A percentile compares a stretch with the other conserved stretches of the same genome.
phyloP scores from a whole-genome alignment of 2,888 invertebrate genomes.

The Acanthosoma haemorrhoidale region DNA sequence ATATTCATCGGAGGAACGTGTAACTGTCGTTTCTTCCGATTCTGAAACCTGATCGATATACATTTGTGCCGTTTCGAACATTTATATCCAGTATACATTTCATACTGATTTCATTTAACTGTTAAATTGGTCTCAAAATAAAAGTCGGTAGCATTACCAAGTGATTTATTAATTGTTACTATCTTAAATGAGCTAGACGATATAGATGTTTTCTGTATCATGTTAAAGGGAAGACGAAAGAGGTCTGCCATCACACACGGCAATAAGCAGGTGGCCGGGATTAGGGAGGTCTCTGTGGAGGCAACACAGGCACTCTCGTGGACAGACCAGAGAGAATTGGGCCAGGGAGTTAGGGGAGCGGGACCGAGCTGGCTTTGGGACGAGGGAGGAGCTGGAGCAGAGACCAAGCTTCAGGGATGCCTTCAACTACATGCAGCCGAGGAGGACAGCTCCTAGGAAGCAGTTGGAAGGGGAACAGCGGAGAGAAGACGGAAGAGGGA shows the following conservation, averaged over 20 bases:
- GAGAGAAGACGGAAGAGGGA: background rate
- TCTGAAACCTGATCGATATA: too few species aligned
- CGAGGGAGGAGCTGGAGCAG: background rate
- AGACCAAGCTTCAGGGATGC: background rate
- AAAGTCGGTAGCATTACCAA: too few species aligned
- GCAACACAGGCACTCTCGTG: background rate
- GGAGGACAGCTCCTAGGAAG: background rate
- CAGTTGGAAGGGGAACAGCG: background rate
- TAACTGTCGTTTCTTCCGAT: too few species aligned
- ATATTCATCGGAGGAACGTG: too few species aligned
- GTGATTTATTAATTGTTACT: too few species aligned
- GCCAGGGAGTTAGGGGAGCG: background rate
- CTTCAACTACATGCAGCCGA: background rate
- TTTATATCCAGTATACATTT: too few species aligned
- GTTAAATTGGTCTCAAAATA: too few species aligned
- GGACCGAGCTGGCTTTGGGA: background rate
- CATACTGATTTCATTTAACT: too few species aligned
- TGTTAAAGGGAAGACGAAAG: conserved; percentile 21
- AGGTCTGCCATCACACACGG: background rate
- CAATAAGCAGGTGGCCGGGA: conserved; percentile 8
- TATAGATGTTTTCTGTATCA: too few species aligned
- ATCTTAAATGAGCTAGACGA: too few species aligned
- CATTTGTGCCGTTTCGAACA: too few species aligned
- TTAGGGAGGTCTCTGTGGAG: conserved; percentile 13
- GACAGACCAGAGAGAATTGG: background rate